These are phyloP conservation scores for Hippocampus zosterae DNA, from an alignment of 2,113 vertebrate species.

Conservation along the genomic window DNA sequence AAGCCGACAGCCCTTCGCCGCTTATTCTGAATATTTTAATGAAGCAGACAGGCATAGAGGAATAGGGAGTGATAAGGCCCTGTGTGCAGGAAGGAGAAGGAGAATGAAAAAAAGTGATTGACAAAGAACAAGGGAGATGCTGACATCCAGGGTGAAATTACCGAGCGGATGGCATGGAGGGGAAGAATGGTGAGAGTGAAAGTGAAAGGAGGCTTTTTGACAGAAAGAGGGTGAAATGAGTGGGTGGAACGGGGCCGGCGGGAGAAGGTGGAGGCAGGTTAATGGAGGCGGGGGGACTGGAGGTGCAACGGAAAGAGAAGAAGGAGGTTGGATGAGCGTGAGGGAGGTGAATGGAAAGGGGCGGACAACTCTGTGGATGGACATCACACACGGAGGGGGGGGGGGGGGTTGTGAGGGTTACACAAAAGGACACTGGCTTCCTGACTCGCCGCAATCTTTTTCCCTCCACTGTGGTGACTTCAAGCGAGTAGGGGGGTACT, in stretches of 20 bases:
- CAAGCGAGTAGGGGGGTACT: constrained; percentile 23
- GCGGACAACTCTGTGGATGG: constrained; percentile 62
- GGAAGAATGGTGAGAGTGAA: constrained; percentile 49
- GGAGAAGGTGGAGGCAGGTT: constrained; percentile 64
- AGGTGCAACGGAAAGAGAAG: constrained; percentile 43
- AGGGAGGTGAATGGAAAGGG: constrained; percentile 63
- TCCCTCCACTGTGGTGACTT: constrained; percentile 18
- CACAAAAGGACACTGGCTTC: constrained; percentile 51
- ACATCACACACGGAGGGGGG: constrained; percentile 44
- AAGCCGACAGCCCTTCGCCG: constrained; percentile 70
- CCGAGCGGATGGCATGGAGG: constrained; percentile 44
- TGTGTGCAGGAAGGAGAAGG: constrained; percentile 47
- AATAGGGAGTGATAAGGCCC: constrained; percentile 67
- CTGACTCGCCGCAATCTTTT: constrained; percentile 34
- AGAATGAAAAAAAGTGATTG: constrained; percentile 55
- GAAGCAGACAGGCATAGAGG: constrained; percentile 85
- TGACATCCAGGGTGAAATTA: constrained; percentile 71
- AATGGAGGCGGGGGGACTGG: constrained; percentile 37
- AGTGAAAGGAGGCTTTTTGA: constrained; percentile 60
- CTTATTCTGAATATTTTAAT: constrained; percentile 87
- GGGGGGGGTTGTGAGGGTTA: not conserved
- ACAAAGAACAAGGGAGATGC: constrained; percentile 65
- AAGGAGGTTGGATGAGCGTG: constrained; percentile 51
- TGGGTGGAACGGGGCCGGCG: constrained; percentile 58
- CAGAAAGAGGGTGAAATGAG: constrained; percentile 68